These are phyloP conservation scores for Odontocolon sp. DNA, from an alignment of 2,888 invertebrate species.

Conservation along the genomic window DNA sequence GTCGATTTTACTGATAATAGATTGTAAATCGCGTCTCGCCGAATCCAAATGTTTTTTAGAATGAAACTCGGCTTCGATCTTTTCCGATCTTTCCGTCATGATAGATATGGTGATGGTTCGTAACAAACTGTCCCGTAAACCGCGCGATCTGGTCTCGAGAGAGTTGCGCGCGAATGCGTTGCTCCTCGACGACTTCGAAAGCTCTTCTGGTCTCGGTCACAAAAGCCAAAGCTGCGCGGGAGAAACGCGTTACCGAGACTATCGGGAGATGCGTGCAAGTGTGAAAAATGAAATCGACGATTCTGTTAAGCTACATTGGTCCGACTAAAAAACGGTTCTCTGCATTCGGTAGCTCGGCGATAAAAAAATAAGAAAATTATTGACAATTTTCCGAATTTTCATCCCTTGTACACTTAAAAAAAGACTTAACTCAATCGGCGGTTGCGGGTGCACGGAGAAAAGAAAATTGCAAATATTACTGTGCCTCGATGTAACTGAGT, in stretches of 20 bases:
- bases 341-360: background rate
- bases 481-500: too few relatives aligned
- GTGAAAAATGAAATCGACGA: constrained; percentile 71
- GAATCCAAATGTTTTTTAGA: constrained; percentile 63
- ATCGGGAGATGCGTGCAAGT: constrained; percentile 68
- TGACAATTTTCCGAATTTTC: too few relatives aligned
- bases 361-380: background rate
- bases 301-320: constrained; percentile 38
- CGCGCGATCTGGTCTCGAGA: background rate
- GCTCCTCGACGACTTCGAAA: constrained; percentile 42
- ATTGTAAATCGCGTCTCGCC: constrained; percentile 68
- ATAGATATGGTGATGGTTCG: constrained; percentile 30
- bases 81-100: constrained; percentile 67
- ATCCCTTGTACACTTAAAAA: too few relatives aligned
- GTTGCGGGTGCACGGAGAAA: too few relatives aligned
- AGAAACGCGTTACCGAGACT: constrained; percentile 59
- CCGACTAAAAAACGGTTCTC: constrained; percentile 22
- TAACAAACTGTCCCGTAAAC: constrained; percentile 43
- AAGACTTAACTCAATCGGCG: too few relatives aligned
- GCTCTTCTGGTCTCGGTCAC: constrained; percentile 33
- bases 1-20: constrained; percentile 67
- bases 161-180: constrained; percentile 52
- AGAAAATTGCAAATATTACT: too few relatives aligned
- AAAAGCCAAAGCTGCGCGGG: constrained; percentile 64
- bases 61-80: constrained; percentile 25